These are phyloP conservation scores for Hyppa rectilinea DNA, from an alignment of 2,888 invertebrate genomes.

Conservation along the genomic window DNA sequence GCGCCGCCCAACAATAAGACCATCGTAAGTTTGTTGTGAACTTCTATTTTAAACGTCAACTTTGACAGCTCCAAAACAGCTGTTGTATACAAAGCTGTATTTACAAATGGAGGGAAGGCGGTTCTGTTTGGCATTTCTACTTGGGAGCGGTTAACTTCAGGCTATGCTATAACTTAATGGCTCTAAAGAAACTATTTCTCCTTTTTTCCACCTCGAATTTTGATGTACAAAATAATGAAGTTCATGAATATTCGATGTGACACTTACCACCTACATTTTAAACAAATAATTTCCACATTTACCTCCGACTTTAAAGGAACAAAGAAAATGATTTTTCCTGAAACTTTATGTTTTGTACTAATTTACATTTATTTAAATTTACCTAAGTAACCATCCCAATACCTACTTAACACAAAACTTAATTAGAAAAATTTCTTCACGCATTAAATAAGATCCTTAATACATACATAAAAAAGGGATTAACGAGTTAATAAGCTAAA, in stretches of 20 bases:
- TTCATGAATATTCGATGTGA: not conserved
- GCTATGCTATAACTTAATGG: not conserved
- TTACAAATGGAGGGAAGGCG: conserved; percentile 25
- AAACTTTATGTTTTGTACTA: not conserved
- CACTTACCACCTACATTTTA: not conserved
- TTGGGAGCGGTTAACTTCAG: not conserved
- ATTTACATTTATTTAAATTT: too few species aligned
- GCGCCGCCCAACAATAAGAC: conserved; percentile 83
- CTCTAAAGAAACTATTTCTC: not conserved
- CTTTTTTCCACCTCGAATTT: not conserved
- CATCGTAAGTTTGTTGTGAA: conserved; percentile 82
- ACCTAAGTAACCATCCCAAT: not conserved
- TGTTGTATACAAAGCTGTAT: conserved; percentile 48
- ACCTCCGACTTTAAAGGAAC: not conserved
- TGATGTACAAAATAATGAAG: not conserved
- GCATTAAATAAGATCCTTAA: not conserved
- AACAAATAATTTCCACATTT: not conserved
- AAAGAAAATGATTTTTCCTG: not conserved
- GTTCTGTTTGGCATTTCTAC: conserved; percentile 6
- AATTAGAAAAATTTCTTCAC: not conserved
- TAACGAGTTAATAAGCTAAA: not conserved
- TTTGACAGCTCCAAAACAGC: conserved; percentile 65
- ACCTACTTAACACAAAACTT: too few species aligned
- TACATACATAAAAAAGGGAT: not conserved
- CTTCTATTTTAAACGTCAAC: conserved; percentile 53